Evolutionary conservation across 2,797 vertebrate genomes (phyloP).

Genomic region (Melanotaenia boesemani): DNA sequence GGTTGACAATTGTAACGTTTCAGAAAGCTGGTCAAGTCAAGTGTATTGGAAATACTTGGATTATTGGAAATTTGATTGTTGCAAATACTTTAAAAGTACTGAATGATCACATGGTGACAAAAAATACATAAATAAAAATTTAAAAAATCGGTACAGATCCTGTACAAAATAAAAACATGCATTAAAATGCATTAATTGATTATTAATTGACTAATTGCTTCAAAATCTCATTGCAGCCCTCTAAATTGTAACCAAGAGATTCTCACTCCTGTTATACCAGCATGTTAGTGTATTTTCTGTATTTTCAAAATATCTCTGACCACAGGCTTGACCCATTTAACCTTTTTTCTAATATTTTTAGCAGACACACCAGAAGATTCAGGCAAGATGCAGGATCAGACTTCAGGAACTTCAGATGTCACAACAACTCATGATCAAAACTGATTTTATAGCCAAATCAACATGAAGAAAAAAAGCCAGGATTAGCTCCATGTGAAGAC

Average conservation of each 20-base stretch:
- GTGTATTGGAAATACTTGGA: no score
- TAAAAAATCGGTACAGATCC: no score
- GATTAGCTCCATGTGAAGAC: background rate
- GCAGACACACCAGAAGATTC: background rate
- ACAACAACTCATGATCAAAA: background rate
- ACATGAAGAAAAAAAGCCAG: background rate
- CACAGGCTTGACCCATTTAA: background rate
- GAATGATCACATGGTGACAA: no score
- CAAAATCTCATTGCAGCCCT: no score
- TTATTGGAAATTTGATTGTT: no score
- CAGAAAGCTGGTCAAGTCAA: no score
- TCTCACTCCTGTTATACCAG: background rate
- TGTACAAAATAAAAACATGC: no score
- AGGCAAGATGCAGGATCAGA: background rate
- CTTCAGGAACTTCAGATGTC: background rate
- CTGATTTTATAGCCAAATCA: background rate
- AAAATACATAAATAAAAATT: no score
- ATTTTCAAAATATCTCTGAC: background rate
- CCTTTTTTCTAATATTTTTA: background rate
- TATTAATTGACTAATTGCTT: no score
- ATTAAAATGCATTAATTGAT: no score
- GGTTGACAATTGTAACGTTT: no score
- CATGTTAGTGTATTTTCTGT: background rate
- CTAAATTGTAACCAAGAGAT: background rate
- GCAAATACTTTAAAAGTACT: no score